Base-by-base conservation (phyloP, 37 sponge, comb jelly and placozoan genomes). In the Hexactinellida sp. region DNA sequence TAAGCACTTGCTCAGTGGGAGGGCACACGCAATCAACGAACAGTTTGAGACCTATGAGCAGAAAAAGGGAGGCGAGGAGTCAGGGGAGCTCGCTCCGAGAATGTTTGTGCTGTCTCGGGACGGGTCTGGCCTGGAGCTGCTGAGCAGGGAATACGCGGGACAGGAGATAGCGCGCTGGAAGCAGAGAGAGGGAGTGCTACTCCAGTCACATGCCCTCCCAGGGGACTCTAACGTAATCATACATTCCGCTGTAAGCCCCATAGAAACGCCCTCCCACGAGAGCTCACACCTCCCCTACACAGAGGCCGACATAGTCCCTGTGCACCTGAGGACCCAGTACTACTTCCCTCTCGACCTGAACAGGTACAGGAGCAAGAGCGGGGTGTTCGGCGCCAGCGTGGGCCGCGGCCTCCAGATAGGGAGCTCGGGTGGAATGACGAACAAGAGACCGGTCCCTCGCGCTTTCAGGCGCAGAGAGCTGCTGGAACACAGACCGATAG, bases 91-190 rank as follows among this genome's bases (percentile, higher is more conserved):
- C 13, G 34, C 3, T 1, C 28, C 76, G 25, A 63, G 76, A n/a
- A 63, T 63, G 76, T 63, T 63, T 63, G 76, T 63, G 76, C 76
- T 63, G 34, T 25, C 76, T 21, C 3, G 76, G 34, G 76, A 63
- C 76, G 76, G 76, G 34, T 63, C 76, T 63, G 76, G 76, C 21
- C 3, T 63, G 34, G 76, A 63, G 34, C 76, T 63, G 76, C 30
- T 63, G 32, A 63, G 76, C 76, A 63, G 13, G 76, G 76, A 63
- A n/a, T 25, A 25, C 76, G 25, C 76, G 3, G 76, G 30, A n/a
- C 5, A 25, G 76, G 76, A 63, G 34, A 21, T 63, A 28, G 76
- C 3, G 76, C 3, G 76, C 3, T 63, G 76, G 76, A 23, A 23
- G 25, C 1, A 3, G 3, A 63, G 5, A 10, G 30, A 63, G 5